A percentile compares a stretch with the other conserved stretches of the same genome.
phyloP scores from a whole-genome alignment of 2,888 invertebrate genomes.

The Monopis laevigella region DNA sequence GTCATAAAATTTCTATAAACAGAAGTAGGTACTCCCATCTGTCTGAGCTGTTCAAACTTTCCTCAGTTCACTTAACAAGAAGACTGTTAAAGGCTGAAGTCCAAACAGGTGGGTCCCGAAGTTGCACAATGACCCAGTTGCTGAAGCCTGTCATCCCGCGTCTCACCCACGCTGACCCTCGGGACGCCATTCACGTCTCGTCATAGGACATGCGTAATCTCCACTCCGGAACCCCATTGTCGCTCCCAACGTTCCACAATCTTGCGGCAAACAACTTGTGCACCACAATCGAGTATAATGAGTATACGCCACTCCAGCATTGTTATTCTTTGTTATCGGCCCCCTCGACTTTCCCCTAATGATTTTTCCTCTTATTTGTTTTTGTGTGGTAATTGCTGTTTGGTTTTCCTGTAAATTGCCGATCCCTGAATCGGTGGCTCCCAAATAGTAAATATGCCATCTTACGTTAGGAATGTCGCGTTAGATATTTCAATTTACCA shows the following conservation, averaged over 20 bases:
- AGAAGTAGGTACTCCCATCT: too few relatives aligned
- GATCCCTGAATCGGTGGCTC: conserved; percentile 2
- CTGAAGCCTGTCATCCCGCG: neutral
- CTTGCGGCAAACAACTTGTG: neutral
- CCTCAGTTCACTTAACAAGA: too few relatives aligned
- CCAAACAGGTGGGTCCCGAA: neutral
- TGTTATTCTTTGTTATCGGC: conserved; percentile 51
- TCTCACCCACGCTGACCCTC: conserved; percentile 17
- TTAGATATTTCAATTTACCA: neutral
- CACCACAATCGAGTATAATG: conserved; percentile 14
- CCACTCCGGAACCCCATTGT: neutral
- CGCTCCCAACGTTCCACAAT: neutral
- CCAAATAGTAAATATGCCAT: neutral
- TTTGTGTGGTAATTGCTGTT: conserved; percentile 63
- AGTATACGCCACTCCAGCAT: conserved; percentile 20
- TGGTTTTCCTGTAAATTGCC: conserved; percentile 56
- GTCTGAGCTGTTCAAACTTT: too few relatives aligned
- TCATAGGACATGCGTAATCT: neutral
- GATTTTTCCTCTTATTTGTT: conserved; percentile 63
- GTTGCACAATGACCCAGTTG: conserved; percentile 6
- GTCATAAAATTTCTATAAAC: neutral
- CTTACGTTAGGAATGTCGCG: neutral
- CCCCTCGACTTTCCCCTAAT: conserved; percentile 46
- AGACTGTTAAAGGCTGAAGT: neutral
- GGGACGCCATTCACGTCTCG: conserved; percentile 17